These are phyloP conservation scores for Pitangus sulphuratus DNA, from an alignment of 2,797 vertebrate genomes.

Conservation along the genomic window DNA sequence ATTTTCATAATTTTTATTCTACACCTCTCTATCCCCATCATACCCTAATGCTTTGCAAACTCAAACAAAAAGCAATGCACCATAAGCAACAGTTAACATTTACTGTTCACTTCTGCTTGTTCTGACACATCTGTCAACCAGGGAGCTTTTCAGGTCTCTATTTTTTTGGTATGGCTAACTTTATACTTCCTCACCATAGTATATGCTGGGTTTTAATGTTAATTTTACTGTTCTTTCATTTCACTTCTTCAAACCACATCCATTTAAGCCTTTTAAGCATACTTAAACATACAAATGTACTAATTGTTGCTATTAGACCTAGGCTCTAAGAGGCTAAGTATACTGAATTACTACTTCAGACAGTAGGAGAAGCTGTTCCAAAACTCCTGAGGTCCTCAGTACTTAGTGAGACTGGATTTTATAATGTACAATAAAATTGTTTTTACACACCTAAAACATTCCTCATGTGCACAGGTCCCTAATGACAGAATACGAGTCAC, in stretches of 20 bases:
- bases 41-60: background rate
- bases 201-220: background rate
- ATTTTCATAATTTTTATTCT: background rate
- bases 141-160: constrained; percentile 6
- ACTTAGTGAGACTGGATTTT: background rate
- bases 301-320: background rate
- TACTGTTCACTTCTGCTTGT: background rate
- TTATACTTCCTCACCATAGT: background rate
- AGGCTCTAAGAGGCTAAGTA: background rate
- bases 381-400: background rate
- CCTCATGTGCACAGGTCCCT: background rate
- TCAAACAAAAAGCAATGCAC: background rate
- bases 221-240: constrained; percentile 15
- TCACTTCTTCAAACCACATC: constrained; percentile 9
- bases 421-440: background rate
- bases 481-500: background rate
- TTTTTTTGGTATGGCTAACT: background rate
- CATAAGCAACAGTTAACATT: background rate
- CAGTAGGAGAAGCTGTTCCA: background rate
- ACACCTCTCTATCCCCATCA: background rate
- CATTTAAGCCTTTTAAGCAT: constrained; percentile 2
- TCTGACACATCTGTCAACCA: background rate
- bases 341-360: background rate
- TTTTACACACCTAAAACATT: background rate
- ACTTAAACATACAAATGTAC: background rate